These are phyloP conservation scores for Campaea margaritaria DNA, from an alignment of 2,888 invertebrate species.

Conservation along the genomic window DNA sequence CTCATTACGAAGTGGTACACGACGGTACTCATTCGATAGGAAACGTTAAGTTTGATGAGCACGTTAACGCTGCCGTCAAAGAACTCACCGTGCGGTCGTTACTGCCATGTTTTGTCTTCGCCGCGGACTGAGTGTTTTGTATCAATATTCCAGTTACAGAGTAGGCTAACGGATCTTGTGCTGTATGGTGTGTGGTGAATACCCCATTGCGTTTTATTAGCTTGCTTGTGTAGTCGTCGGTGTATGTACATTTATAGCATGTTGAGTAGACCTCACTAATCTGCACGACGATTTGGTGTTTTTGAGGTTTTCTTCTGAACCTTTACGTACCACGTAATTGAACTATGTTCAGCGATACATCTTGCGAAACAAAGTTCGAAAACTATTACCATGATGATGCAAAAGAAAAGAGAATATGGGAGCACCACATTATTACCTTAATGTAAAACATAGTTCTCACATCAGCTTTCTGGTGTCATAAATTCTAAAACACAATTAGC, in stretches of 20 bases:
- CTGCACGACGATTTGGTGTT: too few relatives aligned
- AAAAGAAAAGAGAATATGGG: too few relatives aligned
- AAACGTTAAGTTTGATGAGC: constrained; percentile 41
- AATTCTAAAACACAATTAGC: too few relatives aligned
- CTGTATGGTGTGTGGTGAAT: constrained; percentile 63
- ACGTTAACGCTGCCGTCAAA: constrained; percentile 38
- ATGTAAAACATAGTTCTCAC: too few relatives aligned
- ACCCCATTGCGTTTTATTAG: constrained; percentile 51
- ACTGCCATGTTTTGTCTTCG: constrained; percentile 39
- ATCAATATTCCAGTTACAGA: constrained; percentile 68
- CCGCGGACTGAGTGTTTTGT: constrained; percentile 44
- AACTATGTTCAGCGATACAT: too few relatives aligned
- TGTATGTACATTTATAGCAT: background rate
- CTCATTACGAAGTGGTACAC: constrained; percentile 10
- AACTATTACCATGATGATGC: too few relatives aligned
- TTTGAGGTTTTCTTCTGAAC: too few relatives aligned
- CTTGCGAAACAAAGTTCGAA: too few relatives aligned
- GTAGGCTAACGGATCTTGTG: constrained; percentile 68
- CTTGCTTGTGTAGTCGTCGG: constrained; percentile 32
- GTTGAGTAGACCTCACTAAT: too few relatives aligned
- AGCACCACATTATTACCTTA: too few relatives aligned
- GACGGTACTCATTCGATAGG: constrained; percentile 15
- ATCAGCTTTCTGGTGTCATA: too few relatives aligned
- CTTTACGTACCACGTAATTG: too few relatives aligned
- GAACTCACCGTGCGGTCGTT: constrained; percentile 30